phyloP scores from a whole-genome alignment of 1,140 invertebrate genomes.

The Magallana angulata region DNA sequence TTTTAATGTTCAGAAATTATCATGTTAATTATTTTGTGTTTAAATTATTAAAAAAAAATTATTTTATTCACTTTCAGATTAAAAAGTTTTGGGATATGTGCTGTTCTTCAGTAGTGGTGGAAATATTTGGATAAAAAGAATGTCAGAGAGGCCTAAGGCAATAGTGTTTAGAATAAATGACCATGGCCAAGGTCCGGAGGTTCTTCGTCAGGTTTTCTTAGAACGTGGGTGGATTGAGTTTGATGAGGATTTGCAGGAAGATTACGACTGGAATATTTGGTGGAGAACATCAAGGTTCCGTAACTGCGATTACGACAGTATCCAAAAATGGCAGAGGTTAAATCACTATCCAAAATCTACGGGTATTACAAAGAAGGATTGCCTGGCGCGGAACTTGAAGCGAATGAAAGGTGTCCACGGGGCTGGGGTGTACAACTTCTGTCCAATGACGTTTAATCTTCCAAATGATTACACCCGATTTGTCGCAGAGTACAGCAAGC shows the following conservation, averaged over 20 bases:
- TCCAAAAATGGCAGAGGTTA: conserved; percentile 88
- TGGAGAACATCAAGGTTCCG: conserved; percentile 88
- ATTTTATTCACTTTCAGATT: not conserved
- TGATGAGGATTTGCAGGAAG: conserved; percentile 81
- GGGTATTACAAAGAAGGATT: conserved; percentile 90
- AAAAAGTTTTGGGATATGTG: not conserved
- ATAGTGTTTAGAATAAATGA: conserved; percentile 80
- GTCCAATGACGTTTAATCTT: conserved; percentile 89
- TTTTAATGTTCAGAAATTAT: too few species aligned
- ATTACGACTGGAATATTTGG: conserved; percentile 90
- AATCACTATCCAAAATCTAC: conserved; percentile 92
- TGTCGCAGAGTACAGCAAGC: conserved; percentile 86
- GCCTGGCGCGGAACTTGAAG: conserved; percentile 87
- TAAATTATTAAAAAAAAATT: too few species aligned
- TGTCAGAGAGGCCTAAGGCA: conserved; percentile 51
- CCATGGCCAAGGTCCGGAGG: conserved; percentile 87
- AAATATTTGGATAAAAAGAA: not conserved
- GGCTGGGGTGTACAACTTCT: conserved; percentile 88
- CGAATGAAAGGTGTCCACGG: conserved; percentile 91
- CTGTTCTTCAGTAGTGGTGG: not conserved
- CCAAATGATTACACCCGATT: conserved; percentile 91
- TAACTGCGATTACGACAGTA: conserved; percentile 84
- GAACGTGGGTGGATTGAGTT: conserved; percentile 91
- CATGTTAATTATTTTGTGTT: too few species aligned
- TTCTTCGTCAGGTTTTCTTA: conserved; percentile 84